Percentiles rank a stretch among this genome's conserved stretches.
phyloP scores from a whole-genome alignment of 2,113 vertebrate species.

The Anolis sagrei region DNA sequence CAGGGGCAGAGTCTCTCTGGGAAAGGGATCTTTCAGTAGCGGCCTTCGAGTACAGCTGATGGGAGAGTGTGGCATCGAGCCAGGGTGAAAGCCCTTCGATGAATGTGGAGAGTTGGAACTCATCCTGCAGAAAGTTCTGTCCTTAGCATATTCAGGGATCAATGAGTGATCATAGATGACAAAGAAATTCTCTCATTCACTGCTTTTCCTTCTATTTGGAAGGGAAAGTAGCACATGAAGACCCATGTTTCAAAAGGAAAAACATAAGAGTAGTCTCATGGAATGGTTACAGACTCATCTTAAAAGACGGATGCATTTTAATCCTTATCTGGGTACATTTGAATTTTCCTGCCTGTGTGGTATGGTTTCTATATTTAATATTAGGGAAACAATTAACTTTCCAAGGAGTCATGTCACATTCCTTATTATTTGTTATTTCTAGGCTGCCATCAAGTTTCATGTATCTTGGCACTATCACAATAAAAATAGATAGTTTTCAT shows the following conservation, averaged over 20 bases:
- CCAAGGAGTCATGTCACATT: not conserved
- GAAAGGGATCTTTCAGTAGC: too few species aligned
- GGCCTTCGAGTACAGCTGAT: too few species aligned
- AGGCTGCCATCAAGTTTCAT: too few species aligned
- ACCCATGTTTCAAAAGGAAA: too few species aligned
- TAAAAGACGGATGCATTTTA: not conserved
- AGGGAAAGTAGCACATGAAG: too few species aligned
- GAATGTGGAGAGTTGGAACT: not conserved
- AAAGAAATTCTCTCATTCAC: not conserved
- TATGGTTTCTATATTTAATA: not conserved
- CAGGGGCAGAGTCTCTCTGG: too few species aligned
- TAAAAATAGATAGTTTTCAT: not conserved
- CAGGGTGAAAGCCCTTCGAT: too few species aligned
- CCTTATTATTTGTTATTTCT: not conserved
- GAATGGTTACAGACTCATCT: not conserved
- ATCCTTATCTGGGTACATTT: not conserved
- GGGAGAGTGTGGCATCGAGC: too few species aligned
- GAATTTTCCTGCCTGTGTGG: not conserved
- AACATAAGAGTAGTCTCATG: not conserved
- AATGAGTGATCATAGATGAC: not conserved
- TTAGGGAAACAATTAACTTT: not conserved
- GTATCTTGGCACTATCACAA: not conserved
- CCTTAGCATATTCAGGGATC: not conserved
- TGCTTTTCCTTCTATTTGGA: too few species aligned
- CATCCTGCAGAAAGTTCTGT: not conserved